Conservation (phyloP, 2,797 vertebrate species). For the Sebastes wilsoni region DNA sequence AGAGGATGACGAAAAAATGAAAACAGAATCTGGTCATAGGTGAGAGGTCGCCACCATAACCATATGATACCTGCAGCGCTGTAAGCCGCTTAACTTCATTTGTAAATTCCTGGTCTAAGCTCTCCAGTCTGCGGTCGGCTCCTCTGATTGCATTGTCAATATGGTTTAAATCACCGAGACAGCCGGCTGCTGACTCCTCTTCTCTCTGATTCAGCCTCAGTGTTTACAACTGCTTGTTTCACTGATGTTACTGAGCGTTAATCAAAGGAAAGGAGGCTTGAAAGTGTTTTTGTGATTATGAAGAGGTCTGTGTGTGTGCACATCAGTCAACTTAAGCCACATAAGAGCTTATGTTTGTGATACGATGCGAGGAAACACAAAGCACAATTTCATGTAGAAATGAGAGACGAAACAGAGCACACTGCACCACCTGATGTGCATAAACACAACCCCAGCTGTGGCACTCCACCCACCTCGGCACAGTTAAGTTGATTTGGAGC, state of each 20-base stretch:
- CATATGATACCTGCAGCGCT: slow-evolving; percentile 63
- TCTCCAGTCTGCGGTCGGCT: slow-evolving; percentile 10
- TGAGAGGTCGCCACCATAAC: slow-evolving; percentile 40
- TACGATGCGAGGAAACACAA: background rate
- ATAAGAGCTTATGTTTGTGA: background rate
- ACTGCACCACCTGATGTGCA: background rate
- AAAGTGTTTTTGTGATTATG: background rate
- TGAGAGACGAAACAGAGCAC: background rate
- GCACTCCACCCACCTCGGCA: background rate
- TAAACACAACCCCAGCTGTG: background rate
- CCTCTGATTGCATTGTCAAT: slow-evolving; percentile 53
- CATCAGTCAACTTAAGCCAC: background rate
- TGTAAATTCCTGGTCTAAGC: slow-evolving; percentile 66
- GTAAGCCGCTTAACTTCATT: slow-evolving; percentile 72
- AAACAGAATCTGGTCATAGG: background rate
- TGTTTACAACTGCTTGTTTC: slow-evolving; percentile 5
- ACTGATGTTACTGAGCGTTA: background rate
- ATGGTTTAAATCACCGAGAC: slow-evolving; percentile 52
- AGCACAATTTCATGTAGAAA: background rate
- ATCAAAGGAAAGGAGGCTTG: background rate
- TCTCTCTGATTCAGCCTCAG: slow-evolving; percentile 5
- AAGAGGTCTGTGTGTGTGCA: background rate
- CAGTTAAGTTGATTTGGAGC: background rate
- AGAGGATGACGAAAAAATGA: background rate
- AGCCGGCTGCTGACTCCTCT: slow-evolving; percentile 31